Evolutionary conservation across 2,888 invertebrate genomes (phyloP), one percentile per base, ranked within the genome.

Genomic region (Bellardia pandia): DNA sequence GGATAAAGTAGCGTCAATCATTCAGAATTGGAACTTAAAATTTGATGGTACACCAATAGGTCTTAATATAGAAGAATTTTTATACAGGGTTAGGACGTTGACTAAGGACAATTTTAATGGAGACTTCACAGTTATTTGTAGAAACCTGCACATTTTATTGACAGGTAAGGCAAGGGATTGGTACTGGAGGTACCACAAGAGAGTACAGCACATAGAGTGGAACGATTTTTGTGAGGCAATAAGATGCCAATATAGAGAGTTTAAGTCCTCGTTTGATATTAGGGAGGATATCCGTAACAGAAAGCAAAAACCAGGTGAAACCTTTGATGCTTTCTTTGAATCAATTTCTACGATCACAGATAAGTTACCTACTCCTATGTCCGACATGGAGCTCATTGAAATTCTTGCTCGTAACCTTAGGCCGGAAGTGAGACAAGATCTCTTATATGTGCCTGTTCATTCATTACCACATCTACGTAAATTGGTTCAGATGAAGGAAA

Each of bases 131-230:
- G 56, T 56, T 8, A 7, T 56, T 16, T 56, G 56, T 23, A 56
- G n/a, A 56, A 56, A 60, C 33, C 5, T 60, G 16, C 37, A 33
- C 16, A 60, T 60, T 33, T 33, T 37, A 33, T 33, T 60, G 4
- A 16, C 30, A 60, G 37, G 60, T 3, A 60, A 60, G 60, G 60
- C 60, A 7, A 56, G 56, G 7, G 56, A 56, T n/a, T 56, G 56
- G 56, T 56, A 56, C 16, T 56, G 56, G 56, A n/a, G 56, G 3
- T 56, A 56, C 56, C n/a, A 56, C 9, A 56, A 56, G 56, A n/a
- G 8, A 30, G 53, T 56, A 30, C 53, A 33, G 13, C 8, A 1
- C 7, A 56, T 56, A 16, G 16, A 56, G n/a, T 56, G 56, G 56
- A 5, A n/a, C 8, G 16, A 56, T 5, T 56, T 56, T 56, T 56